These are phyloP conservation scores for Enteromius paludinosus DNA, from an alignment of 2,797 vertebrate species.

Conservation along the genomic window DNA sequence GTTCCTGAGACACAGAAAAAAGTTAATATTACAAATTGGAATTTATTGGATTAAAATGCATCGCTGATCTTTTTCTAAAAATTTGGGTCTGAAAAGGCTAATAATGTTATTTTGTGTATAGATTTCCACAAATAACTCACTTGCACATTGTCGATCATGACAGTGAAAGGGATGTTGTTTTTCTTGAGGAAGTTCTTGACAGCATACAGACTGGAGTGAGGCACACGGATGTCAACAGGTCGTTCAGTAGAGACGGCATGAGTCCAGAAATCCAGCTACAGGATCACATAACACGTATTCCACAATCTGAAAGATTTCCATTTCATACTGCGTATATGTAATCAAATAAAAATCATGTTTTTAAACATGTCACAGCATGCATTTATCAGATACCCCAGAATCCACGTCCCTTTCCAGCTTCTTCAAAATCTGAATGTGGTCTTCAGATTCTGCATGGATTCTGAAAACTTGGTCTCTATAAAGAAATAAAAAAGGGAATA, in stretches of 20 bases:
- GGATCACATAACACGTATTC: neutral
- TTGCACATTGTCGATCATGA: conserved; percentile 86
- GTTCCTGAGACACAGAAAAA: conserved; percentile 69
- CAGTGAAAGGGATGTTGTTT: conserved; percentile 76
- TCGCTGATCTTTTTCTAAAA: neutral
- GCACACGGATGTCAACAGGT: conserved; percentile 82
- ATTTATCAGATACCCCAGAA: conserved; percentile 61
- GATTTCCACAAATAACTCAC: conserved; percentile 65
- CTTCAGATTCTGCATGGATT: conserved; percentile 67
- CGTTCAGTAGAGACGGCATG: conserved; percentile 71
- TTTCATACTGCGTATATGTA: neutral
- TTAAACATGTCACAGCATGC: neutral
- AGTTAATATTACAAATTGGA: neutral
- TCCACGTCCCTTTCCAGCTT: conserved; percentile 65
- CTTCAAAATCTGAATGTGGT: conserved; percentile 70
- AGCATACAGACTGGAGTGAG: conserved; percentile 69
- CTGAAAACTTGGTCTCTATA: conserved; percentile 76
- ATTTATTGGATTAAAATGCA: neutral
- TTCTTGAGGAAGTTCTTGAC: conserved; percentile 81
- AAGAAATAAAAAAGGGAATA: neutral
- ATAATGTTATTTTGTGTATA: neutral
- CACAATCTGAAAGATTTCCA: neutral
- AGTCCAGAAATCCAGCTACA: conserved; percentile 88
- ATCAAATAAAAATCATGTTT: neutral
- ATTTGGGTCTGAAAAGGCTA: neutral